Conservation (phyloP, 2,888 invertebrate species). For the Ischnus inquisitorius region DNA sequence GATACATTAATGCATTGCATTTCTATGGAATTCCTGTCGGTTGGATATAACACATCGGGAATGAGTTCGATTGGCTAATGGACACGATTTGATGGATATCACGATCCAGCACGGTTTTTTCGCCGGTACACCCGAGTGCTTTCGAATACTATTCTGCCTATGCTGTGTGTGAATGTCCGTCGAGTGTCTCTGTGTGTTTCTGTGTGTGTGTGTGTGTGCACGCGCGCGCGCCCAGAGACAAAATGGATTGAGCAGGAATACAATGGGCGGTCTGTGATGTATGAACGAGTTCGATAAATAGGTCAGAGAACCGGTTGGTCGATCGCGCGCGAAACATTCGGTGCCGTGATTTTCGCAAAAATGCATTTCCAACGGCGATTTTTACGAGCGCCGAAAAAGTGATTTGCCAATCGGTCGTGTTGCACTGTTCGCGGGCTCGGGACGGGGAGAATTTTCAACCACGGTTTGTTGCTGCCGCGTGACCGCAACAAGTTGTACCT, state of each 20-base stretch:
- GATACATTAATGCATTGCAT: neutral
- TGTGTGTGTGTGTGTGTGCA: neutral
- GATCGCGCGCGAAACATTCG: neutral
- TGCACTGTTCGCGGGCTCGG: conserved; percentile 1
- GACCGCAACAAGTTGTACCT: conserved; percentile 76
- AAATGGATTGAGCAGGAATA: conserved; percentile 16
- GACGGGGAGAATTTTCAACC: neutral
- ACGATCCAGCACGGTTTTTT: neutral
- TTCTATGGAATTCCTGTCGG: neutral
- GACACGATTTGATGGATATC: conserved; percentile 16
- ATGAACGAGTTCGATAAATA: conserved; percentile 5
- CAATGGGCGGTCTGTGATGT: neutral
- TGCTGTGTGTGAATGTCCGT: neutral
- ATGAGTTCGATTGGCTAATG: conserved; percentile 4
- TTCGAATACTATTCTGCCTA: conserved; percentile 1
- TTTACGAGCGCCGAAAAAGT: neutral
- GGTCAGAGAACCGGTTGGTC: conserved; percentile 10
- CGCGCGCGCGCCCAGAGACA: neutral
- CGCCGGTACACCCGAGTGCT: neutral
- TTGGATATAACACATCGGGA: neutral
- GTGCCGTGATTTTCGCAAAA: neutral
- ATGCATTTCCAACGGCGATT: neutral
- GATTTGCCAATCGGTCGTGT: conserved; percentile 31
- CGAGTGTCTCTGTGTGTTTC: neutral
- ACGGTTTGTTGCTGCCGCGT: conserved; percentile 36